Evolutionary conservation across 2,797 vertebrate species (phyloP), one percentile per base, ranked within the genome.

Genomic region (Vespertilio murinus): DNA sequence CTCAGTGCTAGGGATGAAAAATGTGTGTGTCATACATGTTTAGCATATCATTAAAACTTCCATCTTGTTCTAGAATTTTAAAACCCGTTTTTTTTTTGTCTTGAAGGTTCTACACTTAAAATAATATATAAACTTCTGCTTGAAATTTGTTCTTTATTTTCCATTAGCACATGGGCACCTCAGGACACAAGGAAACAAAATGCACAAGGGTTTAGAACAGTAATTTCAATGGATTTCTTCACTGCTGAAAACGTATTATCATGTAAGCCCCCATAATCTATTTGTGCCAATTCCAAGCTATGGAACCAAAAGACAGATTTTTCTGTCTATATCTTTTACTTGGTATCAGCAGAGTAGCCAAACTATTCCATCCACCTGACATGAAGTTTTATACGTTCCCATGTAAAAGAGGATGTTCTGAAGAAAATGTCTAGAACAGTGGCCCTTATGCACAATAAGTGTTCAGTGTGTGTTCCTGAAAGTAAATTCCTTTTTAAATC

Each of bases 71-170:
- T 90, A 94, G 75, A 80, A 69, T 88, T 96, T 84, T 54, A n/a
- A 94, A 94, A 92, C 14, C 11, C 42, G 10, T 88, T 56, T 92
- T 78, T 89, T 61, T 61, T 81, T 70, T 33, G 65, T 59, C 38
- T 86, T 94, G 40, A 94, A 95, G 73, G 11, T 91, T 90, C 88
- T 35, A 33, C 33, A 81, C 65, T 11, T 91, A 52, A 90, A 81
- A 81, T 61, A 85, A 91, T 78, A 49, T 64, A 81, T 40, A 95
- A 90, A 91, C 18, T 78, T 52, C n/a, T 49, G n/a, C 65, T 90
- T 93, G 77, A 92, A 90, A 81, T 86, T 45, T 93, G 25, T 17
- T 90, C 67, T 83, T 94, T 85, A 77, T 77, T 83, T 13, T 94
- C 74, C 83, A 20, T 61, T 83, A 94, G 75, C 28, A 82, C 23